Percentiles rank a stretch among this genome's conserved stretches.
Evolutionary conservation across 1,140 invertebrate species (phyloP).

Genomic region (Cyphomyrmex costatus): DNA sequence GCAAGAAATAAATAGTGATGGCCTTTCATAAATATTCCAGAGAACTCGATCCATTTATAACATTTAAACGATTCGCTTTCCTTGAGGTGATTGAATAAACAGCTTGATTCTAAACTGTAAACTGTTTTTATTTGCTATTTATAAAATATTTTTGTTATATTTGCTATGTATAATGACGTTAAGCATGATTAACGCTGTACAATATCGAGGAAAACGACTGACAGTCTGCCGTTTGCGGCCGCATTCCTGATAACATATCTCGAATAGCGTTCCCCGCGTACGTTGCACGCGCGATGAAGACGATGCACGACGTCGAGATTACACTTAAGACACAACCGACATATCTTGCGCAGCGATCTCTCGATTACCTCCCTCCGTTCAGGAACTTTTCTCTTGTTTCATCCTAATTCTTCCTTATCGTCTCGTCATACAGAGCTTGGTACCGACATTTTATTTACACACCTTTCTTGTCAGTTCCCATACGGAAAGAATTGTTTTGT

Average conservation of each 20-base stretch:
- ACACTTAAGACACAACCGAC: conserved; percentile 46
- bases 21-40: background rate
- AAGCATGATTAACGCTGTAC: background rate
- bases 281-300: conserved; percentile 50
- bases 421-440: conserved; percentile 22
- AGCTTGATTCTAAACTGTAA: background rate
- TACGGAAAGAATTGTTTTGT: too few relatives aligned
- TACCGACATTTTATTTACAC: conserved; percentile 44
- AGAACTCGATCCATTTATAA: conserved; percentile 1
- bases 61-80: background rate
- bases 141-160: conserved; percentile 26
- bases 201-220: conserved; percentile 37
- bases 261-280: conserved; percentile 19
- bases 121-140: conserved; percentile 20
- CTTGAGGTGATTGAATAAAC: background rate
- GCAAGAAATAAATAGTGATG: background rate
- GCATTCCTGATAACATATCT: conserved; percentile 41
- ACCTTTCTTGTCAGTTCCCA: background rate
- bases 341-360: conserved; percentile 44
- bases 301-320: conserved; percentile 51
- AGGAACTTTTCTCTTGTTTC: conserved; percentile 40
- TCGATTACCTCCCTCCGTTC: conserved; percentile 44
- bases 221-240: conserved; percentile 48
- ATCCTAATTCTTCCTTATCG: conserved; percentile 49
- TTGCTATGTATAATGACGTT: background rate